Percentiles rank a stretch among this genome's conserved stretches.
phyloP scores from a whole-genome alignment of 1,140 invertebrate species.

The Solenopsis fugax region DNA sequence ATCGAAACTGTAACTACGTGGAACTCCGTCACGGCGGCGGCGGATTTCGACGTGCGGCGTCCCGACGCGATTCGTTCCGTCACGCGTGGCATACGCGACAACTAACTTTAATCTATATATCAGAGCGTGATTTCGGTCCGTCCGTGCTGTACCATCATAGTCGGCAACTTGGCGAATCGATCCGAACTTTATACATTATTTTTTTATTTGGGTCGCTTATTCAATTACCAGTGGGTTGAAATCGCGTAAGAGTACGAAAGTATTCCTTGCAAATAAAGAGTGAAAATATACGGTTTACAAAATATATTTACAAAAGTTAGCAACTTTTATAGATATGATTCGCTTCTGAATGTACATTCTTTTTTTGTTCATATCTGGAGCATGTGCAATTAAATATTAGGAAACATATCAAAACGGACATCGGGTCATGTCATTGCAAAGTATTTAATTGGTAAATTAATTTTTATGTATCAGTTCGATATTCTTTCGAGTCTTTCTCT shows the following conservation, averaged over 20 bases:
- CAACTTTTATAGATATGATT: neutral
- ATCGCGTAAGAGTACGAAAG: neutral
- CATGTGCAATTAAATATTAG: neutral
- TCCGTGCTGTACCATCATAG: slow-evolving; percentile 2
- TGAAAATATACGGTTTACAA: neutral
- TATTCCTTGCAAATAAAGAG: slow-evolving; percentile 12
- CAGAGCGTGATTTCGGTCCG: slow-evolving; percentile 58
- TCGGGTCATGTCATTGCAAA: neutral
- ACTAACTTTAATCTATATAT: slow-evolving; percentile 66
- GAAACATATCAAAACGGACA: neutral
- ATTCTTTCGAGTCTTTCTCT: neutral
- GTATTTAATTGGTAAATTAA: neutral
- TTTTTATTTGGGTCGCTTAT: slow-evolving; percentile 32
- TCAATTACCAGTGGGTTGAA: slow-evolving; percentile 16
- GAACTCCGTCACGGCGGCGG: slow-evolving; percentile 57
- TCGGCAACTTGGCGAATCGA: slow-evolving; percentile 39
- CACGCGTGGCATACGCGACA: slow-evolving; percentile 64
- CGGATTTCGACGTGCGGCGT: slow-evolving; percentile 58
- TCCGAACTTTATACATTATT: slow-evolving; percentile 48
- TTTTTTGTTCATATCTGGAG: neutral
- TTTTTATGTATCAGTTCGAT: neutral
- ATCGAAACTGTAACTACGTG: slow-evolving; percentile 65
- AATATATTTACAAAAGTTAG: neutral
- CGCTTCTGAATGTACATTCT: neutral
- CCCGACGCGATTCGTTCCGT: slow-evolving; percentile 63